phyloP scores from a whole-genome alignment of 2,797 vertebrate species.

The Propithecus perrieri region DNA sequence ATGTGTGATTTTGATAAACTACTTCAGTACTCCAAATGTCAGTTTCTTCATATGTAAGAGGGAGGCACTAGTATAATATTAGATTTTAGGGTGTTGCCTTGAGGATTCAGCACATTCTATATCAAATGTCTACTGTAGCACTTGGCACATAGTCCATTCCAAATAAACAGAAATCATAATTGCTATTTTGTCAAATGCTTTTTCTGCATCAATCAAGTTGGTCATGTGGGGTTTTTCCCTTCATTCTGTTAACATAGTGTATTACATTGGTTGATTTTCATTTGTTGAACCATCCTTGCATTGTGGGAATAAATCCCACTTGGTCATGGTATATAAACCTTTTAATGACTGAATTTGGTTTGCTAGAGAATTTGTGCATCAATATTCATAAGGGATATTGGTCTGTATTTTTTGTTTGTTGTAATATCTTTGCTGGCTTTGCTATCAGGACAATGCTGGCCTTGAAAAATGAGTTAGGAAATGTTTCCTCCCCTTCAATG shows the following conservation, averaged over 20 bases:
- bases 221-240: background rate
- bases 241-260: background rate
- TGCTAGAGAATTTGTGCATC: background rate
- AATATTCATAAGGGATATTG: background rate
- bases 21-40: background rate
- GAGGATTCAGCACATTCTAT: background rate
- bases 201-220: background rate
- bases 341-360: background rate
- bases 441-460: background rate
- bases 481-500: background rate
- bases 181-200: background rate
- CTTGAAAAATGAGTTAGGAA: background rate
- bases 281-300: background rate
- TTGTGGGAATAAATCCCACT: background rate
- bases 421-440: background rate
- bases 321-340: background rate
- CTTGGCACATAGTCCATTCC: background rate
- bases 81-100: background rate
- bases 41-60: background rate
- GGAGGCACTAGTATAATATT: background rate
- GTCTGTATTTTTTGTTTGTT: background rate
- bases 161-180: background rate
- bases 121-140: background rate
- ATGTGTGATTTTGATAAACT: background rate
- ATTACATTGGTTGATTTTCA: background rate